Percentiles rank a stretch among this genome's conserved stretches.
Conservation (phyloP, 1,140 invertebrate genomes). For the Ceratoteleas bidentatus region DNA sequence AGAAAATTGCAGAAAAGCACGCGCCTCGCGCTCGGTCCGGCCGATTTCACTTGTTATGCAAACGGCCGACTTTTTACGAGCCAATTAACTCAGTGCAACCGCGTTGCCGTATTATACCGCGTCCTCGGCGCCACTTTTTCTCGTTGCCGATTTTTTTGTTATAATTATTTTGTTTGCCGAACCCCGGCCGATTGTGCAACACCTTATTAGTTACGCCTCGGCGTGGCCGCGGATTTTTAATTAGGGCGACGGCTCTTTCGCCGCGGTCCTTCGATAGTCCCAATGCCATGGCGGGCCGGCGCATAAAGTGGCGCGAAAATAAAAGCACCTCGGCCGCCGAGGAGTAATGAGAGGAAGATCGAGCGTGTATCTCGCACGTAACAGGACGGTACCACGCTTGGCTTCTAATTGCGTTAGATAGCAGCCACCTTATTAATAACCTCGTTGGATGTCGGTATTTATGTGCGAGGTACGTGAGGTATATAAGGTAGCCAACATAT, state of each 20-base stretch:
- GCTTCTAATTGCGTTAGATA: slow-evolving; percentile 81
- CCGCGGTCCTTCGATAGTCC: slow-evolving; percentile 5
- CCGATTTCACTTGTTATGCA: slow-evolving; percentile 81
- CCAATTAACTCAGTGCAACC: slow-evolving; percentile 72
- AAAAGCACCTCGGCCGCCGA: slow-evolving; percentile 24
- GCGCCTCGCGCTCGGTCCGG: slow-evolving; percentile 69
- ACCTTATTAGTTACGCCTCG: slow-evolving; percentile 11
- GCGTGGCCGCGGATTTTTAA: slow-evolving; percentile 15
- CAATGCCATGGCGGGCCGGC: slow-evolving; percentile 29
- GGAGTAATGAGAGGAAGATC: slow-evolving; percentile 48
- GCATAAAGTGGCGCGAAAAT: slow-evolving; percentile 33
- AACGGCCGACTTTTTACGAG: slow-evolving; percentile 78
- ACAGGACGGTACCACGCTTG: slow-evolving; percentile 47
- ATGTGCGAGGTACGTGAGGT: slow-evolving; percentile 52
- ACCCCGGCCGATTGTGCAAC: slow-evolving; percentile 2
- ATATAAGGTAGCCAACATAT: slow-evolving; percentile 54
- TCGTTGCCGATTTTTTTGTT: neutral
- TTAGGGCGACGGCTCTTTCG: slow-evolving; percentile 11
- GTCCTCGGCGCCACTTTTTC: neutral
- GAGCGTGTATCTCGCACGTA: slow-evolving; percentile 71
- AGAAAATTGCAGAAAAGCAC: slow-evolving; percentile 25
- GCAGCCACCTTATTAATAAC: slow-evolving; percentile 79
- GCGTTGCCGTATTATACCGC: slow-evolving; percentile 53
- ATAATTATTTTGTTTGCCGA: no score
- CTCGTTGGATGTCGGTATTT: slow-evolving; percentile 61